These are phyloP conservation scores for Eupithecia inturbata DNA, from an alignment of 2,888 invertebrate species.

Conservation along the genomic window DNA sequence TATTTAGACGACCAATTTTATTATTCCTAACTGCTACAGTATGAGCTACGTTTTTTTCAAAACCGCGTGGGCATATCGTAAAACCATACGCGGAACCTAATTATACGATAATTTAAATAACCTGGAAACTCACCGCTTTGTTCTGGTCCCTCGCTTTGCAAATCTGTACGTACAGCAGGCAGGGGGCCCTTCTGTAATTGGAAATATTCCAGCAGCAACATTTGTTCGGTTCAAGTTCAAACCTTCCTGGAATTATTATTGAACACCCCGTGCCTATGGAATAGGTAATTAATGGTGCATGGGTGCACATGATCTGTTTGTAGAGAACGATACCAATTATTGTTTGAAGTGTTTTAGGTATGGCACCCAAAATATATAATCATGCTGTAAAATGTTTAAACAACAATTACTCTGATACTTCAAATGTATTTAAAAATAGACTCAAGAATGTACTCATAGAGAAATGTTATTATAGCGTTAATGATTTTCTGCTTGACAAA, in stretches of 20 bases:
- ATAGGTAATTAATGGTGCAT: not conserved
- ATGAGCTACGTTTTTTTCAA: not conserved
- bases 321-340: no score
- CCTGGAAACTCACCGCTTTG: constrained; percentile 15
- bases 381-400: no score
- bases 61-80: no score
- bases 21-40: not conserved
- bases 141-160: constrained; percentile 22
- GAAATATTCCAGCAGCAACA: constrained; percentile 27
- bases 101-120: not conserved
- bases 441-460: no score
- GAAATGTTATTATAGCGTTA: no score
- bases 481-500: no score
- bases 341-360: no score
- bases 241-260: not conserved
- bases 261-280: not conserved
- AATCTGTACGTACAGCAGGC: constrained; percentile 30
- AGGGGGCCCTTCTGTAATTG: constrained; percentile 34
- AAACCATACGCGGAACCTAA: no score
- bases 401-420: no score
- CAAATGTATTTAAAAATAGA: no score
- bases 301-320: not conserved
- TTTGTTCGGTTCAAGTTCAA: constrained; percentile 9
- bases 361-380: no score
- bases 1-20: no score